phyloP scores from a whole-genome alignment of 2,113 vertebrate species.

The Nansenia antarctica region DNA sequence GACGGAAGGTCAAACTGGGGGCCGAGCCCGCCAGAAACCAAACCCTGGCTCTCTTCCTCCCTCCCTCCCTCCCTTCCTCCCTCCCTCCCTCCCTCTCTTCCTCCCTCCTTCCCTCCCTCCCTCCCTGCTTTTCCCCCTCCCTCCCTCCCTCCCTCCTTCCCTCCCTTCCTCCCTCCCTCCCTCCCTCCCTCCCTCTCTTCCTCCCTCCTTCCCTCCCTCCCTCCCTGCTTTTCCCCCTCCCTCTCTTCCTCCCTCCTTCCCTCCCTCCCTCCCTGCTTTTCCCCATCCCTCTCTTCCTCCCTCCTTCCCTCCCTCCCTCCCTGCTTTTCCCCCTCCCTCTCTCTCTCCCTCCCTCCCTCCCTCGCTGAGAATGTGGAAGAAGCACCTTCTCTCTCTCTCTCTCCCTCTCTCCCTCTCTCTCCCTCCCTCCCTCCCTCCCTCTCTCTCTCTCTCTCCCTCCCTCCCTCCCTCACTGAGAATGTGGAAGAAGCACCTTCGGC shows the following conservation, averaged over 20 bases:
- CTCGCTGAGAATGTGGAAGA: too few relatives aligned
- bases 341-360: not conserved
- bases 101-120: not conserved
- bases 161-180: not conserved
- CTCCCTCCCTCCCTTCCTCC: not conserved
- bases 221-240: not conserved
- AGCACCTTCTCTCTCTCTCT: not conserved
- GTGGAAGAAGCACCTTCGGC: too few relatives aligned
- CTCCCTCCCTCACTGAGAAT: too few relatives aligned
- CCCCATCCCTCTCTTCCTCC: not conserved
- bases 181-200: conserved; percentile 1
- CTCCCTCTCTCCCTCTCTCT: not conserved
- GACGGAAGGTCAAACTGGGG: conserved; percentile 54
- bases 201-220: not conserved
- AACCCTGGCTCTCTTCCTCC: conserved; percentile 23
- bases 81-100: not conserved
- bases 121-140: not conserved
- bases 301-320: not conserved
- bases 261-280: too few relatives aligned
- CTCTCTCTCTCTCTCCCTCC: not conserved
- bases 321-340: not conserved
- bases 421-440: not conserved
- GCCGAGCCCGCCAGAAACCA: conserved; percentile 26
- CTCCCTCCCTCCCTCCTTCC: not conserved
- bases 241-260: conserved; percentile 19